phyloP scores from a whole-genome alignment of 2,888 invertebrate genomes.

The Agrilus cyanescens region DNA sequence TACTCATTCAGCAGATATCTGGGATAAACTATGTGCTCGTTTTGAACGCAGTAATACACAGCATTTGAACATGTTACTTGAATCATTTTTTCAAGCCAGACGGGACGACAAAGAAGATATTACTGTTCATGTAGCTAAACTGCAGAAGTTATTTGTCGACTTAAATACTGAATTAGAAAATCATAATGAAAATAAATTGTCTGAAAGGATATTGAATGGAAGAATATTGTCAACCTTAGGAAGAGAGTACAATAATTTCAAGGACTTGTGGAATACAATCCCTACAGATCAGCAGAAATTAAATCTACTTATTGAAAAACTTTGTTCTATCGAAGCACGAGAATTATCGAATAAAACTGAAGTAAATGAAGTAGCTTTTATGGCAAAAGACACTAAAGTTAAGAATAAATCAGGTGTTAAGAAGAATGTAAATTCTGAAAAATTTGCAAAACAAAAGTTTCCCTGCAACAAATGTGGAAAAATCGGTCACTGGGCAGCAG shows the following conservation, averaged over 20 bases:
- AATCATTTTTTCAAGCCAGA: conserved; percentile 5
- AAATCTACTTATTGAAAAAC: conserved; percentile 7
- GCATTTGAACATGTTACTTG: conserved; percentile 2
- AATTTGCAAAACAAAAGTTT: not conserved
- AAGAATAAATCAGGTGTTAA: too few relatives aligned
- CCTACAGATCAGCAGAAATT: conserved; percentile 4
- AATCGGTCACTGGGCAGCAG: not conserved
- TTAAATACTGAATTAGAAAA: conserved; percentile 6
- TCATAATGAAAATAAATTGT: conserved; percentile 5
- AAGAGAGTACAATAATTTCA: conserved; percentile 6
- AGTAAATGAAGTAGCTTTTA: not conserved
- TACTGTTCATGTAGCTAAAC: conserved; percentile 6
- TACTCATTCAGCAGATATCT: conserved; percentile 3
- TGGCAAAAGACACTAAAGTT: not conserved
- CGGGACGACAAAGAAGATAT: conserved; percentile 6
- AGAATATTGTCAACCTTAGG: conserved; percentile 6
- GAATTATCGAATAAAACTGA: not conserved
- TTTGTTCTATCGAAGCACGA: conserved; percentile 6
- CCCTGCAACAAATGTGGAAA: conserved; percentile 1
- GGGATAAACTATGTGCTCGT: conserved; percentile 1
- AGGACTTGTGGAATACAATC: conserved; percentile 7
- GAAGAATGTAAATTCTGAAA: too few relatives aligned
- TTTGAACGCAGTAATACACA: conserved; percentile 6
- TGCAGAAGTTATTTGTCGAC: conserved; percentile 9
- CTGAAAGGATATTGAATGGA: conserved; percentile 5